phyloP scores from a whole-genome alignment of 2,888 invertebrate genomes.

The Pelosia muscerda region DNA sequence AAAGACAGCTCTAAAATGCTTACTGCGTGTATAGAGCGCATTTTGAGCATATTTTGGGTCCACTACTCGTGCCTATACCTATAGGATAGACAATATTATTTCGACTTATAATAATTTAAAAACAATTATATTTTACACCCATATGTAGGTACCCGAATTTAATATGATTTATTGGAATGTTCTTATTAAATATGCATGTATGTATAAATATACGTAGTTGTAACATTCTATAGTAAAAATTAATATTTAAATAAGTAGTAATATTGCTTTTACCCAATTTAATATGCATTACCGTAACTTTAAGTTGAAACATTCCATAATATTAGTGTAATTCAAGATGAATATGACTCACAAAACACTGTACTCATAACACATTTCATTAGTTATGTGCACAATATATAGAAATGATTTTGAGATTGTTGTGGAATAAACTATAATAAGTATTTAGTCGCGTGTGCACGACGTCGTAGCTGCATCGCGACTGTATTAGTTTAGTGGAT shows the following conservation, averaged over 20 bases:
- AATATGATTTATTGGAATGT: slow-evolving; percentile 2
- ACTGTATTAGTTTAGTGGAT: background rate
- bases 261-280: slow-evolving; percentile 6
- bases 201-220: slow-evolving; percentile 40
- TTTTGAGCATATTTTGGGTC: too few species aligned
- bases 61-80: too few species aligned
- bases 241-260: background rate
- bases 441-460: background rate
- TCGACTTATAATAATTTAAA: background rate
- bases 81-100: background rate
- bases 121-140: background rate
- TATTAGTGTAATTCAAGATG: background rate
- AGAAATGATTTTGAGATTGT: background rate
- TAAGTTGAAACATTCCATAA: background rate
- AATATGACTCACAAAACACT: background rate
- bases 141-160: background rate
- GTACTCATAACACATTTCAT: background rate
- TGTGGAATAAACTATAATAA: background rate
- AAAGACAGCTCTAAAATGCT: too few species aligned
- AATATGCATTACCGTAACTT: slow-evolving; percentile 10
- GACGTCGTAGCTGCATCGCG: background rate
- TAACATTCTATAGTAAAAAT: slow-evolving; percentile 8
- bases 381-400: slow-evolving; percentile 1
- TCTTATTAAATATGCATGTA: slow-evolving; percentile 35
- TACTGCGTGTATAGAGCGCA: too few species aligned